Conservation (phyloP, 2,113 vertebrate genomes). For the Petrocephalus zakoni region DNA sequence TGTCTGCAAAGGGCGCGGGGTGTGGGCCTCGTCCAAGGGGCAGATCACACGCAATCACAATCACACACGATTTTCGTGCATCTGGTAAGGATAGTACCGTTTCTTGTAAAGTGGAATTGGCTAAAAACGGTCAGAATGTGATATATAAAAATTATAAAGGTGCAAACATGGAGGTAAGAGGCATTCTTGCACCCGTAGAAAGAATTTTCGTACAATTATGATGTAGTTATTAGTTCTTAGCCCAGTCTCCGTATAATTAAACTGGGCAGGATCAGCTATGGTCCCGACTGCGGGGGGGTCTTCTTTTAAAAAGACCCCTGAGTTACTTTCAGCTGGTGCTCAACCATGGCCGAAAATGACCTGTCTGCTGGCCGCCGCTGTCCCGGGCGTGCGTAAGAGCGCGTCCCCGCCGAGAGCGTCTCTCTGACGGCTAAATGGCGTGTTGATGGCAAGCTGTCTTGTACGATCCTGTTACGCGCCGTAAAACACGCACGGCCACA, state of each 20-base stretch:
- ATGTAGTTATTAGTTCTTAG: not conserved
- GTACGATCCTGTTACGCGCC: not conserved
- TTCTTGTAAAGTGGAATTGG: not conserved
- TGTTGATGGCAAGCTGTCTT: slow-evolving; percentile 21
- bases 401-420: not conserved
- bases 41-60: not conserved
- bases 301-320: slow-evolving; percentile 32
- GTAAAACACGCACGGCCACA: not conserved
- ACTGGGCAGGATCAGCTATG: not conserved
- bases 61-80: not conserved
- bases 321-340: slow-evolving; percentile 48
- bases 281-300: not conserved
- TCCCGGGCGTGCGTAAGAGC: not conserved
- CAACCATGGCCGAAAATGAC: not conserved
- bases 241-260: not conserved
- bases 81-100: slow-evolving; percentile 9
- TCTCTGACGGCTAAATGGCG: slow-evolving; percentile 9
- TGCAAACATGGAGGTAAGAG: not conserved
- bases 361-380: not conserved
- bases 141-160: not conserved
- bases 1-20: not conserved
- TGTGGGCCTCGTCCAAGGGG: not conserved
- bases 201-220: not conserved
- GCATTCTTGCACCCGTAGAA: not conserved
- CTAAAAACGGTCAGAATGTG: not conserved